phyloP scores from a whole-genome alignment of 2,113 vertebrate genomes.

The Ceratotherium simum region DNA sequence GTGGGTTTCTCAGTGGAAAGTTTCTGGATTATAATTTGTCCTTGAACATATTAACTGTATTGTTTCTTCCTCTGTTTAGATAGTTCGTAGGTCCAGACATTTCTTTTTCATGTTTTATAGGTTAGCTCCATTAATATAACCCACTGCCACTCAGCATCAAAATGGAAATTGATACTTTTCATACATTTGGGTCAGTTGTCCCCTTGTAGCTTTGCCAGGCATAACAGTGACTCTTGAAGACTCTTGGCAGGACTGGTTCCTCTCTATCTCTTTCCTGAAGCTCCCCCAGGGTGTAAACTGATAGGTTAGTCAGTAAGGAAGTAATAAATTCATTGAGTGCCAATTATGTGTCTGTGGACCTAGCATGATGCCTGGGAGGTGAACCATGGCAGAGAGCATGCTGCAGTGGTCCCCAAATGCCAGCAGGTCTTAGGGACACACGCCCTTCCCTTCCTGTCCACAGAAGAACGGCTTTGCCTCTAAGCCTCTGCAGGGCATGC shows the following conservation, averaged over 20 bases:
- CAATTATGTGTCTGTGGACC: background rate
- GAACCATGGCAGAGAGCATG: background rate
- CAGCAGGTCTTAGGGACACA: background rate
- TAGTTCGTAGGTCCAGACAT: background rate
- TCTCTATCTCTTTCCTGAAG: background rate
- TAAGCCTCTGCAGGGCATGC: background rate
- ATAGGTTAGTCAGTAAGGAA: background rate
- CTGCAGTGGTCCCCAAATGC: background rate
- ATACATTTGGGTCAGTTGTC: background rate
- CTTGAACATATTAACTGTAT: background rate
- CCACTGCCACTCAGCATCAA: background rate
- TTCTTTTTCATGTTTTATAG: constrained; percentile 24
- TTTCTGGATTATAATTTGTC: background rate
- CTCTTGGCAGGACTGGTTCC: background rate
- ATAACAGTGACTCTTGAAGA: background rate
- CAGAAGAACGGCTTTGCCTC: background rate
- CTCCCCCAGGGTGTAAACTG: background rate
- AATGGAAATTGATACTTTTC: background rate
- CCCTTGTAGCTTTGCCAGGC: background rate
- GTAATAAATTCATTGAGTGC: background rate
- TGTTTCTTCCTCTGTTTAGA: constrained; percentile 3
- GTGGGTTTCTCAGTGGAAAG: background rate
- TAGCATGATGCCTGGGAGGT: background rate
- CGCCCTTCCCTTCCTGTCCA: background rate
- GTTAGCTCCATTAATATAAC: background rate